A percentile compares a stretch with the other conserved stretches of the same genome.
Evolutionary conservation across 1,140 invertebrate genomes (phyloP).

Genomic region (Drosophila virilis): DNA sequence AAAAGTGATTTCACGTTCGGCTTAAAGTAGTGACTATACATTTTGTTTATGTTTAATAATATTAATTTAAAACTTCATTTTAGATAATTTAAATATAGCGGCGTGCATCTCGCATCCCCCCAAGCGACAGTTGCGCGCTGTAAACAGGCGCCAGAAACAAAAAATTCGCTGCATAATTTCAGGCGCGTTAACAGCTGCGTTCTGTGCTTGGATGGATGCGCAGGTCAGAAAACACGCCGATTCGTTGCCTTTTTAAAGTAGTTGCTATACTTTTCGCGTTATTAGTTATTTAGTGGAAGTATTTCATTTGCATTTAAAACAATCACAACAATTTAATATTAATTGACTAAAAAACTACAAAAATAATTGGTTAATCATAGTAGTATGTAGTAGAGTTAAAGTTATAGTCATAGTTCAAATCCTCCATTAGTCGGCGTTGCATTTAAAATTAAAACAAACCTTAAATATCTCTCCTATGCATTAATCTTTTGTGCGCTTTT

Average conservation of each 20-base stretch:
- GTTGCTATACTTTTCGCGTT: slow-evolving; percentile 55
- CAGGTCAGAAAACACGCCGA: background rate
- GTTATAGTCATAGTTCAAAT: slow-evolving; percentile 76
- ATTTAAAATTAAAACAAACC: slow-evolving; percentile 79
- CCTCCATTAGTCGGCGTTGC: slow-evolving; percentile 83
- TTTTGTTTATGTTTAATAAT: slow-evolving; percentile 82
- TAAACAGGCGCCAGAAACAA: slow-evolving; percentile 58
- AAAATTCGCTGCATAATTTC: slow-evolving; percentile 73
- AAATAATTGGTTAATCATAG: slow-evolving; percentile 77
- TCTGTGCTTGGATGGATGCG: slow-evolving; percentile 1
- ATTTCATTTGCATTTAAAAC: slow-evolving; percentile 72
- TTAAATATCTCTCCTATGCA: slow-evolving; percentile 67
- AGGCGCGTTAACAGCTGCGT: slow-evolving; percentile 50
- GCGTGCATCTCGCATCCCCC: slow-evolving; percentile 1
- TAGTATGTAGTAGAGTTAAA: slow-evolving; percentile 55
- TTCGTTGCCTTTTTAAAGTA: slow-evolving; percentile 78
- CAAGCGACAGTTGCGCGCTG: slow-evolving; percentile 19
- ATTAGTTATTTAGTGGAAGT: slow-evolving; percentile 80
- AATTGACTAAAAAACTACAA: slow-evolving; percentile 83
- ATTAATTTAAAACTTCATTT: slow-evolving; percentile 77
- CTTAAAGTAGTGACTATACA: slow-evolving; percentile 84
- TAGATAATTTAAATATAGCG: slow-evolving; percentile 75
- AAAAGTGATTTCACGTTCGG: slow-evolving; percentile 56
- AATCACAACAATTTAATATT: slow-evolving; percentile 84
- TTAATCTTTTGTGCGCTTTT: slow-evolving; percentile 72